Evolutionary conservation across 92 coral and sea anemone species (phyloP), one percentile per base, ranked within the genome.

Genomic region (Heliopora coerulea): DNA sequence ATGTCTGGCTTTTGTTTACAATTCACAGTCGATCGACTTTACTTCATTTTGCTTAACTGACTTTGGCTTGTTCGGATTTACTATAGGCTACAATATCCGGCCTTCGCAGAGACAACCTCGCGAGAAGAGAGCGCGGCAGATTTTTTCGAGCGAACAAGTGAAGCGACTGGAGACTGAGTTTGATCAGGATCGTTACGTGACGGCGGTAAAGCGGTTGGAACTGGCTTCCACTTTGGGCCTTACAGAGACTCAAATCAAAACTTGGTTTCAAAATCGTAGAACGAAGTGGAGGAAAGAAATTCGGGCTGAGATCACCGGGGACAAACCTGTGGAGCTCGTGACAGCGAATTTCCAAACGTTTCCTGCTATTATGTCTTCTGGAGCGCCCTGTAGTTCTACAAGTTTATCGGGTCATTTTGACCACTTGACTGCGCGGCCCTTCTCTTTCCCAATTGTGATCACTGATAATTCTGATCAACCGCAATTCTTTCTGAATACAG

Each of bases 31-130:
- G n/a, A n/a, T n/a, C n/a, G n/a, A n/a, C n/a, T n/a, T n/a, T n/a
- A n/a, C n/a, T n/a, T n/a, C n/a, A n/a, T n/a, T n/a, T n/a, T n/a
- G n/a, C n/a, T n/a, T n/a, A n/a, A n/a, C n/a, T n/a, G n/a, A n/a
- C n/a, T n/a, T n/a, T n/a, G n/a, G n/a, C n/a, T n/a, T n/a, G n/a
- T n/a, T n/a, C n/a, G n/a, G n/a, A n/a, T n/a, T n/a, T n/a, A n/a
- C n/a, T 46, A 46, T 46, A 46, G 52, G 52, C n/a, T 46, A 46
- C 52, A 46, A 46, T 46, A 15, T 46, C 52, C 52, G 52, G 52
- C 52, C 14, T 8, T 46, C 52, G 52, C 52, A 46, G 52, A 46
- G 15, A 46, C 52, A 8, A n/a, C 3, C 52, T 46, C 14, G 52
- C 12, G 52, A 46, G 52, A 46, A 46, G n/a, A 46, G 15, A 15